phyloP scores from a whole-genome alignment of 2,113 vertebrate species.

The Ageneiosus marmoratus region DNA sequence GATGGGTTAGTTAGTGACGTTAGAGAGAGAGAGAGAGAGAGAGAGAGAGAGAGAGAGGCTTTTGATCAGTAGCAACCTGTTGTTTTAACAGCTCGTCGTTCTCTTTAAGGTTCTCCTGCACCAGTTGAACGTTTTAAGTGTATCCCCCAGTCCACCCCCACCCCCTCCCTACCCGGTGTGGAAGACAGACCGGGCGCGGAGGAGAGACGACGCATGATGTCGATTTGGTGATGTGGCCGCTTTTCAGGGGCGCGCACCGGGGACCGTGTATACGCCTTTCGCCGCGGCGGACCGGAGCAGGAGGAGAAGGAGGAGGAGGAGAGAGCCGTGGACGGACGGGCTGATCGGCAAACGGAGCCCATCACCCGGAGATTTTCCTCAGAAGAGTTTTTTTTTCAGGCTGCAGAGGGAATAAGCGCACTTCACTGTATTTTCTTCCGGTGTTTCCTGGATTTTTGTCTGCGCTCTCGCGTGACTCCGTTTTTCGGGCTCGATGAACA shows the following conservation, averaged over 20 bases:
- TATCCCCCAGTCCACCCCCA: not conserved
- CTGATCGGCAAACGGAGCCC: not conserved
- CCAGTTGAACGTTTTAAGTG: slow-evolving; percentile 11
- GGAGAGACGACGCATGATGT: slow-evolving; percentile 20
- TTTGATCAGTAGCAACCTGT: slow-evolving; percentile 25
- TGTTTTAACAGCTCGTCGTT: not conserved
- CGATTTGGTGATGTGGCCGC: slow-evolving; percentile 36
- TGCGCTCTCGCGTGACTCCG: slow-evolving; percentile 1
- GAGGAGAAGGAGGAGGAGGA: not conserved
- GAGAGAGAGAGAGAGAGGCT: not conserved
- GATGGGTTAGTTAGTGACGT: not conserved
- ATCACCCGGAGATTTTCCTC: not conserved
- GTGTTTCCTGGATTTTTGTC: not conserved
- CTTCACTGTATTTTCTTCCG: not conserved
- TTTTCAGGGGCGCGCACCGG: slow-evolving; percentile 26
- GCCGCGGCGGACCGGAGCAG: not conserved
- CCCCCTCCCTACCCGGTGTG: slow-evolving; percentile 8
- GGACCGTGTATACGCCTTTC: slow-evolving; percentile 6
- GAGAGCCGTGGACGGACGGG: not conserved
- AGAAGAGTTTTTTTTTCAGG: not conserved
- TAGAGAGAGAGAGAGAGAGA: not conserved
- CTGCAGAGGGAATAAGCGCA: not conserved
- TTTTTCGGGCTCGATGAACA: slow-evolving; percentile 7
- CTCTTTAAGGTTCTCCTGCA: slow-evolving; percentile 21
- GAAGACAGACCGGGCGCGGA: not conserved